Evolutionary conservation across 2,113 vertebrate genomes (phyloP).

Genomic region (Phycodurus eques): DNA sequence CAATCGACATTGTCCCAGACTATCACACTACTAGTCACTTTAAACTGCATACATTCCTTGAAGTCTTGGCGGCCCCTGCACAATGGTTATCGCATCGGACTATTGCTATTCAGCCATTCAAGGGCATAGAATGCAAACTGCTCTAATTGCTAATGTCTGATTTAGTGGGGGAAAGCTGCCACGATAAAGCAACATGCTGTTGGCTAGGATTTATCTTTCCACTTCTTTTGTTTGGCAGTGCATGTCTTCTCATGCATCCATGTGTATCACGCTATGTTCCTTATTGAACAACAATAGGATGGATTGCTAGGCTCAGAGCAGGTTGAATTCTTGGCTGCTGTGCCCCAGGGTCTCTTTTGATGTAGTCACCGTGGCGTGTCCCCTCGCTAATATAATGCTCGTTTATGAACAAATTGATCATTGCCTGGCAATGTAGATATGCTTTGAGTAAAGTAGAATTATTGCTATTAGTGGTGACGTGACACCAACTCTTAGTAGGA

Average conservation of each 20-base stretch:
- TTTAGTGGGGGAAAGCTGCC: slow-evolving; percentile 29
- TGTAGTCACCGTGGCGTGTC: slow-evolving; percentile 40
- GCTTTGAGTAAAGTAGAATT: not conserved
- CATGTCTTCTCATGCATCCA: slow-evolving; percentile 49
- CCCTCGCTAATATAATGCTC: slow-evolving; percentile 18
- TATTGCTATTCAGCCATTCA: too few relatives aligned
- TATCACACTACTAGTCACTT: too few relatives aligned
- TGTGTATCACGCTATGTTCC: slow-evolving; percentile 52
- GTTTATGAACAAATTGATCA: slow-evolving; percentile 31
- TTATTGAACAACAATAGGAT: slow-evolving; percentile 61
- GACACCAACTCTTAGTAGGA: slow-evolving; percentile 29
- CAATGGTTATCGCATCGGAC: too few relatives aligned
- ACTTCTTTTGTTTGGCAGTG: slow-evolving; percentile 50
- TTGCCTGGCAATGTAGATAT: slow-evolving; percentile 22
- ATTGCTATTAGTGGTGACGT: slow-evolving; percentile 21
- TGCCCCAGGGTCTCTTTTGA: slow-evolving; percentile 44
- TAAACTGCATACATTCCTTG: too few relatives aligned
- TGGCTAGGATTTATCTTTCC: slow-evolving; percentile 50
- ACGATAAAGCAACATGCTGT: slow-evolving; percentile 42
- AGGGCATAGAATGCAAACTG: too few relatives aligned
- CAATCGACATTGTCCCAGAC: too few relatives aligned
- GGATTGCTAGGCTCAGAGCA: slow-evolving; percentile 43
- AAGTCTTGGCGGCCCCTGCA: too few relatives aligned
- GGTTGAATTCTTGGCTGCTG: slow-evolving; percentile 34
- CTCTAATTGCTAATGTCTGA: slow-evolving; percentile 21